phyloP scores from a whole-genome alignment of 2,888 invertebrate species.

The Taenaris catops region DNA sequence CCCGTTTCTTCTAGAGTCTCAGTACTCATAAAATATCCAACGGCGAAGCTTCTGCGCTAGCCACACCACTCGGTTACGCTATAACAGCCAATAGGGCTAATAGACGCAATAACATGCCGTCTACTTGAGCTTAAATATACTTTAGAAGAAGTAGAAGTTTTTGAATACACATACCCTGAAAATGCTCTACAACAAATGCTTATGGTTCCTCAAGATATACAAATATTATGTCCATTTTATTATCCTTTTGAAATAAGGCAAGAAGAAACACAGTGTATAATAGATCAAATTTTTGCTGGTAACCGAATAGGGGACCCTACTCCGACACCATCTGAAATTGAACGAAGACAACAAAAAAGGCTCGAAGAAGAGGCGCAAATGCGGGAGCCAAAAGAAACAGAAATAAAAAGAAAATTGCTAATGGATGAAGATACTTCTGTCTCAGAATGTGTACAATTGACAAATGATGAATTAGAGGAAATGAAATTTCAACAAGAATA shows the following conservation, averaged over 20 bases:
- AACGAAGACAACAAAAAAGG: slow-evolving; percentile 42
- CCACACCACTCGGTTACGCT: too few species aligned
- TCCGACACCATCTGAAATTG: slow-evolving; percentile 53
- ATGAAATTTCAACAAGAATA: slow-evolving; percentile 42
- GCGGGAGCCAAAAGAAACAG: slow-evolving; percentile 45
- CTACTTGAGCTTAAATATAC: slow-evolving; percentile 80
- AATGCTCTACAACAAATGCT: slow-evolving; percentile 84
- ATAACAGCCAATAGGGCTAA: too few species aligned
- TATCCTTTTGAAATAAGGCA: slow-evolving; percentile 78
- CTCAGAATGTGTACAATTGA: slow-evolving; percentile 35
- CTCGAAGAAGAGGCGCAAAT: slow-evolving; percentile 42
- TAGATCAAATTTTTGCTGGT: slow-evolving; percentile 62
- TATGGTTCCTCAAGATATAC: slow-evolving; percentile 83
- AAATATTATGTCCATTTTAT: slow-evolving; percentile 82
- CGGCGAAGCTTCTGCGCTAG: too few species aligned
- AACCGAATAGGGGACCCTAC: slow-evolving; percentile 57
- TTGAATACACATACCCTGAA: slow-evolving; percentile 86
- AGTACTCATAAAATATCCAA: too few species aligned
- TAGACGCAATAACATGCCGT: slow-evolving; percentile 79
- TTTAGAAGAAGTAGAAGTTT: slow-evolving; percentile 76
- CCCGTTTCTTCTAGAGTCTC: too few species aligned
- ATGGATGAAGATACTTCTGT: slow-evolving; percentile 44
- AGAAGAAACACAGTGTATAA: slow-evolving; percentile 65
- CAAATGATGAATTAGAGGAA: slow-evolving; percentile 46
- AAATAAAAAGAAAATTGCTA: slow-evolving; percentile 41